phyloP scores from a whole-genome alignment of 2,113 vertebrate genomes.

The Cygnus atratus region DNA sequence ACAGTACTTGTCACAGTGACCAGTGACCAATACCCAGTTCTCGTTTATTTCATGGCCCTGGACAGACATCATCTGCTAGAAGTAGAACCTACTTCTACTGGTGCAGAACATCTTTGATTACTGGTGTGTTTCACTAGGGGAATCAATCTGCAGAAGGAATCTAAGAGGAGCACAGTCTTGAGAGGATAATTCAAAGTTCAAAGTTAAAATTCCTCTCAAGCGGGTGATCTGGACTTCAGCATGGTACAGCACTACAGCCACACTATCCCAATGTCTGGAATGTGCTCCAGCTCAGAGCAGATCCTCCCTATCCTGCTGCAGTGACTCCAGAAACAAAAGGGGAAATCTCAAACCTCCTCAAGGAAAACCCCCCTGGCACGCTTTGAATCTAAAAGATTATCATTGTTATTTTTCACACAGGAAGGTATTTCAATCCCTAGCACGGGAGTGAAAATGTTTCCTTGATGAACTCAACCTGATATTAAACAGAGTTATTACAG shows the following conservation, averaged over 20 bases:
- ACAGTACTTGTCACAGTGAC: not conserved
- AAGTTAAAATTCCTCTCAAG: not conserved
- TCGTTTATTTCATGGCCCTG: not conserved
- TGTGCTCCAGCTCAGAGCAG: not conserved
- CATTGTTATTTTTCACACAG: not conserved
- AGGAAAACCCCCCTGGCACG: not conserved
- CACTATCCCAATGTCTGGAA: fast-evolving
- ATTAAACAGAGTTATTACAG: not conserved
- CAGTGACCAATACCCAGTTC: not conserved
- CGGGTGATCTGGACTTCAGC: not conserved
- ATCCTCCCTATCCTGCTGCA: not conserved
- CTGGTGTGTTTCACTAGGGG: not conserved
- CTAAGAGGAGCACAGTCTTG: not conserved
- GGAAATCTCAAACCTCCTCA: not conserved
- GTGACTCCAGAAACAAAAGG: not conserved
- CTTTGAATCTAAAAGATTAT: not conserved
- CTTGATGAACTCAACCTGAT: not conserved
- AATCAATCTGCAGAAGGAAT: not conserved
- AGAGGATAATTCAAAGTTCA: not conserved
- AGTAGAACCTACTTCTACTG: not conserved
- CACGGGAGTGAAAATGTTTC: not conserved
- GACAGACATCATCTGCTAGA: not conserved
- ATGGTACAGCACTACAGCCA: not conserved
- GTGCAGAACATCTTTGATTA: not conserved
- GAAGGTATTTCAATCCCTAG: not conserved